phyloP scores from a whole-genome alignment of 2,113 vertebrate species.

The Lanius collurio region DNA sequence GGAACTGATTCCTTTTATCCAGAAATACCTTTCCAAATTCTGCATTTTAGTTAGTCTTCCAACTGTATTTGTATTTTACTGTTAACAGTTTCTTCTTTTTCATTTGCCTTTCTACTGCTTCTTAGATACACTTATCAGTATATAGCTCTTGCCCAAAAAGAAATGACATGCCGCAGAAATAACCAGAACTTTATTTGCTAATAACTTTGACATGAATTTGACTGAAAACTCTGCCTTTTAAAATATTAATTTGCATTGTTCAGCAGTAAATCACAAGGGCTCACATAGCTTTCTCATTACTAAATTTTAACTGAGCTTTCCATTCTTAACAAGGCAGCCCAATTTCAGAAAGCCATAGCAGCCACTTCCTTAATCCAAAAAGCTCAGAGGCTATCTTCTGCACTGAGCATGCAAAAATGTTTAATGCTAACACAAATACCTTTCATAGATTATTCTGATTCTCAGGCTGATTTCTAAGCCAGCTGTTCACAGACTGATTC shows the following conservation, averaged over 20 bases:
- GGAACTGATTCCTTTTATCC: neutral
- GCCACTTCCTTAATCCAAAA: conserved; percentile 17
- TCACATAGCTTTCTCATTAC: neutral
- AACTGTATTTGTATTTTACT: neutral
- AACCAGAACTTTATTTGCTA: neutral
- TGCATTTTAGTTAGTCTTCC: neutral
- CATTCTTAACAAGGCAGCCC: neutral
- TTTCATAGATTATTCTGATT: conserved; percentile 69
- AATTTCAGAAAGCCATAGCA: conserved; percentile 33
- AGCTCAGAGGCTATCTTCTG: conserved; percentile 50
- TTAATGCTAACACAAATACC: conserved; percentile 70
- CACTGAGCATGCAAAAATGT: conserved; percentile 62
- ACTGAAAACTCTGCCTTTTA: neutral
- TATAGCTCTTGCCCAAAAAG: neutral
- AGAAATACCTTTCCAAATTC: neutral
- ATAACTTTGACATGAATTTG: neutral
- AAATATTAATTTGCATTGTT: neutral
- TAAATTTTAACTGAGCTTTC: conserved; percentile 32
- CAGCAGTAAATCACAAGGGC: neutral
- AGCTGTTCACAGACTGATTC: conserved; percentile 76
- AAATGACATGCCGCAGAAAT: neutral
- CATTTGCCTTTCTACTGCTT: neutral
- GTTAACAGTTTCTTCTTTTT: neutral
- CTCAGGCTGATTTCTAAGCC: conserved; percentile 73
- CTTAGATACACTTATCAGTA: neutral